phyloP scores from a whole-genome alignment of 1,140 invertebrate species.

The Tyrophagus putrescentiae region DNA sequence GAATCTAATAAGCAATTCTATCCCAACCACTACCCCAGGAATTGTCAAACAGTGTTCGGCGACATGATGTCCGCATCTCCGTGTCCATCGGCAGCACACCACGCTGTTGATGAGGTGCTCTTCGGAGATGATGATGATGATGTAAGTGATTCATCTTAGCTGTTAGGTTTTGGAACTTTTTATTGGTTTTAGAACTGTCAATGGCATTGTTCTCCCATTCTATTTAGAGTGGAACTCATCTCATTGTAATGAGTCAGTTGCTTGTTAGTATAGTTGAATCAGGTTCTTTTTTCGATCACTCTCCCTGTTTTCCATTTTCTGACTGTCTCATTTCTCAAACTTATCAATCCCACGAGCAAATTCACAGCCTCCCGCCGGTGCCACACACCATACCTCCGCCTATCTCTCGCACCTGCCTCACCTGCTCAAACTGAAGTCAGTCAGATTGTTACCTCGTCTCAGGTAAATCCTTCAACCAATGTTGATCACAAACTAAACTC shows the following conservation, averaged over 20 bases:
- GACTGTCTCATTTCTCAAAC: too few species aligned
- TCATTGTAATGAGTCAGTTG: neutral
- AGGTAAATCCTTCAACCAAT: neutral
- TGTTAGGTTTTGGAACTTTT: neutral
- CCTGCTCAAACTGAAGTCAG: neutral
- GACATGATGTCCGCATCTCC: conserved; percentile 15
- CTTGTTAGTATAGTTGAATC: too few species aligned
- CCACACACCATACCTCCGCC: neutral
- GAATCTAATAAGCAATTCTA: too few species aligned
- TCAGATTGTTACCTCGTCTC: neutral
- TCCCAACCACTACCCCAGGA: too few species aligned
- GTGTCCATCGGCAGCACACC: neutral
- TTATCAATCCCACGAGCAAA: conserved; percentile 6
- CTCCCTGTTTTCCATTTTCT: too few species aligned
- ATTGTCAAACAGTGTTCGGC: too few species aligned
- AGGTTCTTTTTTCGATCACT: too few species aligned
- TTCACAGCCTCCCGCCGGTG: neutral
- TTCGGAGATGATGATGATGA: conserved; percentile 1
- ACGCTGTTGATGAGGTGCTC: neutral
- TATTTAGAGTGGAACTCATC: neutral
- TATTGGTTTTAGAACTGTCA: neutral
- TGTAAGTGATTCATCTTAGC: neutral
- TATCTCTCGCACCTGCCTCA: conserved; percentile 11
- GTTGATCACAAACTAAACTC: neutral
- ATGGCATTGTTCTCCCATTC: too few species aligned